A percentile compares a stretch with the other conserved stretches of the same genome.
Evolutionary conservation across 2,797 vertebrate species (phyloP).

Genomic region (Basileuterus tristriatus): DNA sequence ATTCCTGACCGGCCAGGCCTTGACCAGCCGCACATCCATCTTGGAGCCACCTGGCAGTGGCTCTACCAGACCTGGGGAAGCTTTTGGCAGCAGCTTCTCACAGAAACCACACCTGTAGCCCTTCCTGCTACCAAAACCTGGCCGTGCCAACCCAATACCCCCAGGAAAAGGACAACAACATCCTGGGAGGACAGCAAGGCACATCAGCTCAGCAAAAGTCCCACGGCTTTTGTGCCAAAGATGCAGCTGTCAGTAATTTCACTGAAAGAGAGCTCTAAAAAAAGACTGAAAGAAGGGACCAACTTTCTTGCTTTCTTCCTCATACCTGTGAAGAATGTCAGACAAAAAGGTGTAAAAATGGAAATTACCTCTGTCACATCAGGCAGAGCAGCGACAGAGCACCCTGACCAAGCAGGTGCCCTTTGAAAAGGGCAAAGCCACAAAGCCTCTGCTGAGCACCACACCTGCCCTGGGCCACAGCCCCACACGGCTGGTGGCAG

Average conservation of each 20-base stretch:
- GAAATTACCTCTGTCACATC: background rate
- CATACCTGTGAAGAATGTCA: accelerated
- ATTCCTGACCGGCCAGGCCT: background rate
- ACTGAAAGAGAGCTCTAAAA: background rate
- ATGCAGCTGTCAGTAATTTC: background rate
- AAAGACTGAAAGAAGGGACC: background rate
- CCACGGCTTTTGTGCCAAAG: background rate
- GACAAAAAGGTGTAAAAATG: background rate
- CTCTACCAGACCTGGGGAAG: background rate
- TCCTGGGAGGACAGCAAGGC: background rate
- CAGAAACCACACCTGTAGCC: background rate
- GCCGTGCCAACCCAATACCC: background rate
- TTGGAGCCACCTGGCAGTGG: background rate
- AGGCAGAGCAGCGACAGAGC: background rate
- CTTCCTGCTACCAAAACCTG: background rate
- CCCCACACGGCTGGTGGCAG: accelerated
- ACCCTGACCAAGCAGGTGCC: background rate
- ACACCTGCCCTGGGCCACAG: background rate
- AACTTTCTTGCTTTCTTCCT: background rate
- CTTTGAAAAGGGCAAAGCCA: background rate
- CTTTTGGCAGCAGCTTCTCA: background rate
- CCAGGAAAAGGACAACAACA: background rate
- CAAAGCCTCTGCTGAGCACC: background rate
- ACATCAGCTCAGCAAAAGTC: background rate
- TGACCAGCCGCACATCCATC: background rate